Evolutionary conservation across 2,113 vertebrate species (phyloP).

Genomic region (Pseudorectes ferrugineus): DNA sequence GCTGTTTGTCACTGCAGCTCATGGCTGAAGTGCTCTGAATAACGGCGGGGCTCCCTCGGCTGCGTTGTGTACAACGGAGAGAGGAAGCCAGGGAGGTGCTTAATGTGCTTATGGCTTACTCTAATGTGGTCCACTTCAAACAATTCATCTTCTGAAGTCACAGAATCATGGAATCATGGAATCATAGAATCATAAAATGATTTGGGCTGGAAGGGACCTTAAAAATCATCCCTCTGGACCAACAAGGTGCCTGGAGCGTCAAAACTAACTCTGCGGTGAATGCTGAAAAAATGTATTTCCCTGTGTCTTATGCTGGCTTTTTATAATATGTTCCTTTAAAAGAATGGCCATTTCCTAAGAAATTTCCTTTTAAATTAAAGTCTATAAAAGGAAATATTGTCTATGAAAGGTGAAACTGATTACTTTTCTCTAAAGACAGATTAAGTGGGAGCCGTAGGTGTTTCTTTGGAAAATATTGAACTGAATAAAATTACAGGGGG

Average conservation of each 20-base stretch:
- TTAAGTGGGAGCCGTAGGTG: not conserved
- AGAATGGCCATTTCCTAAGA: not conserved
- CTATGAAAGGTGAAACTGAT: not conserved
- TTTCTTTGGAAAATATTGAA: not conserved
- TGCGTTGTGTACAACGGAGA: not conserved
- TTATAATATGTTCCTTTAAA: not conserved
- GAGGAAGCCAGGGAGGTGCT: not conserved
- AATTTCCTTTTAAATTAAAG: not conserved
- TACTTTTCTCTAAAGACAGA: not conserved
- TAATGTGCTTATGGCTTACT: not conserved
- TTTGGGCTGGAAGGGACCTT: not conserved
- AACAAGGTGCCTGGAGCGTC: rapidly evolving
- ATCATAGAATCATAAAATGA: not conserved
- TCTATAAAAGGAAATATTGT: not conserved
- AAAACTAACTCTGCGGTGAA: not conserved
- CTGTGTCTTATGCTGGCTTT: not conserved
- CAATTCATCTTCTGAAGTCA: not conserved
- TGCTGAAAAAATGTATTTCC: not conserved
- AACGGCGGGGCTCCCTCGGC: not conserved
- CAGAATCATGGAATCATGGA: not conserved
- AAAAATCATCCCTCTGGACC: not conserved
- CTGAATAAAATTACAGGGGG: not conserved
- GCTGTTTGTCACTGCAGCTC: constrained; percentile 12
- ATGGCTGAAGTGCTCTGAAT: not conserved
- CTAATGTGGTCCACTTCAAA: not conserved